Evolutionary conservation across 2,888 invertebrate genomes (phyloP).

Genomic region (Gortyna flavago): DNA sequence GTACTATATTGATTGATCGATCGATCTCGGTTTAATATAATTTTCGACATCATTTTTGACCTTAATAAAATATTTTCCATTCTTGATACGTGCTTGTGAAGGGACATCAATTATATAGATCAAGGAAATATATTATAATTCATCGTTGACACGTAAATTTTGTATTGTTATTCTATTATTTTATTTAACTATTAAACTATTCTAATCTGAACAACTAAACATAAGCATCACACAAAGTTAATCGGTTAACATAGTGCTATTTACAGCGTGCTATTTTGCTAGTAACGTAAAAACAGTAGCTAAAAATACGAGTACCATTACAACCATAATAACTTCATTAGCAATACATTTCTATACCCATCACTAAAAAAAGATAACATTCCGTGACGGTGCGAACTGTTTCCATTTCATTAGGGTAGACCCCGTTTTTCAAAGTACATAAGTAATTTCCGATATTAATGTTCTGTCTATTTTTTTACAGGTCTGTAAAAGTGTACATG

Average conservation of each 20-base stretch:
- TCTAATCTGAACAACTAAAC: background rate
- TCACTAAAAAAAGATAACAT: conserved; percentile 5
- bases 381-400: background rate
- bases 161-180: conserved; percentile 17
- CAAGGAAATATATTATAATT: conserved; percentile 34
- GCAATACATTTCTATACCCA: background rate
- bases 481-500: too few relatives aligned
- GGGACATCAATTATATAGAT: conserved; percentile 48
- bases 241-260: conserved; percentile 3
- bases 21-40: conserved; percentile 42
- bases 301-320: conserved; percentile 13
- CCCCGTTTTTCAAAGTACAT: background rate
- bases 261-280: background rate
- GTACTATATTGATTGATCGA: conserved; percentile 41
- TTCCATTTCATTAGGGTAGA: conserved; percentile 1
- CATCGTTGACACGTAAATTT: conserved; percentile 16
- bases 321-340: background rate
- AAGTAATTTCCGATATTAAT: background rate
- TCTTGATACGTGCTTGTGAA: conserved; percentile 8
- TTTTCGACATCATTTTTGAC: conserved; percentile 42
- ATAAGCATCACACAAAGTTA: background rate
- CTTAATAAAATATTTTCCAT: conserved; percentile 39
- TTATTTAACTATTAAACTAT: conserved; percentile 24
- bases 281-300: background rate
- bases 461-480: background rate